Base-by-base conservation (phyloP, 2,888 invertebrate species). In the Drosophila neonasuta region DNA sequence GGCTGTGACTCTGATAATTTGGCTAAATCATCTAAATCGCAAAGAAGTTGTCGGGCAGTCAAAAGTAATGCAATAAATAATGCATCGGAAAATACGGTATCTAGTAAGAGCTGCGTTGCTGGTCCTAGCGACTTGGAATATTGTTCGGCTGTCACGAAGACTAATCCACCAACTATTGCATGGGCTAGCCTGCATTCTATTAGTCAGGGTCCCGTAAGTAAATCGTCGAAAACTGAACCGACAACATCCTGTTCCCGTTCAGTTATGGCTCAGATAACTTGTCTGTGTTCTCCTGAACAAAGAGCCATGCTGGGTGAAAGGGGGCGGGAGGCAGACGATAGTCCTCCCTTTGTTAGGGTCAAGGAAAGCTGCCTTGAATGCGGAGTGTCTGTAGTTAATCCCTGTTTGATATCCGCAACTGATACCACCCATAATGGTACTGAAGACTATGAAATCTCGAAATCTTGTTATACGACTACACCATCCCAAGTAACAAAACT, bases 161-260 rank as follows among this genome's bases (percentile, higher is more conserved):
- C 10, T 5, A 36, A n/a, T 51, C 39, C 39, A n/a, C 36, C 46
- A 3, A 11, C 17, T 3, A 24, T 32, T 10, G 32, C 44, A 2
- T 55, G 45, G 20, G n/a, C 20, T 32, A 34, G 45, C 34, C 0
- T 34, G 1, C 24, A 24, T 7, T 34, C 54, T 1, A 24, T 32
- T 4, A 39, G 42, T 8, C 6, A 34, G 11, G 7, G 10, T 6
- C 48, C 59, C 3, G 41, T 6, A 7, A 50, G 48, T 6, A 74
- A 68, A 10, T 42, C 74, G 2, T 81, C 79, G 3, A 61, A 32
- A 5, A 52, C 67, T 2, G 62, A 69, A 2, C 73, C 67, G 29
- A 79, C 81, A 0, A 84, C 80, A 5, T 81, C 73, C 0, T 56
- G 85, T 2, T 81, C 81, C 3, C 85, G 50, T 10, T 86, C 87